These are phyloP conservation scores for Platyrinchus mystaceus DNA, from an alignment of 2,797 vertebrate genomes.

Conservation along the genomic window DNA sequence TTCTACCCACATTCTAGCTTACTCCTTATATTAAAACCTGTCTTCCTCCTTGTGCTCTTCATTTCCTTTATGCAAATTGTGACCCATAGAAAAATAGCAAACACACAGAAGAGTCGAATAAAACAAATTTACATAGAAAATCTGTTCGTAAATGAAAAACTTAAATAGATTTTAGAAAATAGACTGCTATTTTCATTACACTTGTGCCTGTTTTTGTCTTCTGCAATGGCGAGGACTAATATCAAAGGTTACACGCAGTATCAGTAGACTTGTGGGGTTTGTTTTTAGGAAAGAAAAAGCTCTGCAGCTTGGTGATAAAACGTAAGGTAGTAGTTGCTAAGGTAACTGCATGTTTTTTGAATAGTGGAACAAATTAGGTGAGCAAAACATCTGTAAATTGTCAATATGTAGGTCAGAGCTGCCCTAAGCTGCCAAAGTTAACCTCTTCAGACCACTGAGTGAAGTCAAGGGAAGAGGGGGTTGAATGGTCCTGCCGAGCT, in stretches of 20 bases:
- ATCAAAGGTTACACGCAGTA: slow-evolving; percentile 31
- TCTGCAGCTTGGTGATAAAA: slow-evolving; percentile 76
- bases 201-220: not conserved
- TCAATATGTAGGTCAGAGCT: slow-evolving; percentile 38
- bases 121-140: slow-evolving; percentile 16
- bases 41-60: not conserved
- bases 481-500: not conserved
- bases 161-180: not conserved
- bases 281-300: slow-evolving; percentile 57
- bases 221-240: slow-evolving; percentile 22
- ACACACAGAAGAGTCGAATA: not conserved
- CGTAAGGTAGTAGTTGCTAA: slow-evolving; percentile 75
- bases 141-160: not conserved
- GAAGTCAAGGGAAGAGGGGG: not conserved
- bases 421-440: slow-evolving; percentile 26
- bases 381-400: slow-evolving; percentile 73
- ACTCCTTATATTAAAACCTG: not conserved
- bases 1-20: not conserved
- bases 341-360: slow-evolving; percentile 72
- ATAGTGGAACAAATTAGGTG: slow-evolving; percentile 76
- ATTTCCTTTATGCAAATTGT: slow-evolving; percentile 9
- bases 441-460: not conserved
- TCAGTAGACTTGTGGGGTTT: slow-evolving; percentile 48
- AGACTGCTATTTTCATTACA: not conserved
- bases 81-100: not conserved